phyloP scores from a whole-genome alignment of 2,797 vertebrate genomes.

The Rhynchotus rufescens region DNA sequence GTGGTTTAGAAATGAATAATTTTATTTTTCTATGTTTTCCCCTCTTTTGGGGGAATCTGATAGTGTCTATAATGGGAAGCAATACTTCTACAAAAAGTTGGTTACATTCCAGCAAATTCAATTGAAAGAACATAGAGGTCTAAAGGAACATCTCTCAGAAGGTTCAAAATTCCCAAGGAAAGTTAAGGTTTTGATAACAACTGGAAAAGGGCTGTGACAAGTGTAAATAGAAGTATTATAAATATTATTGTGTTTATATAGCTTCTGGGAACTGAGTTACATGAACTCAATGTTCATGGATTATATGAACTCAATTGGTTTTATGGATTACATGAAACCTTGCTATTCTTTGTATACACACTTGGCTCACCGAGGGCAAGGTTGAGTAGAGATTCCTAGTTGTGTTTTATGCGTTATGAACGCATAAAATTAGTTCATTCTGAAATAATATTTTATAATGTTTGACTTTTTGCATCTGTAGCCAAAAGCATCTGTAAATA shows the following conservation, averaged over 20 bases:
- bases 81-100: background rate
- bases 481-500: background rate
- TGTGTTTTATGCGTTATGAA: background rate
- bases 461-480: background rate
- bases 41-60: background rate
- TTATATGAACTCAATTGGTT: no score
- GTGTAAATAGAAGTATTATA: background rate
- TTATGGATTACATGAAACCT: background rate
- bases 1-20: background rate
- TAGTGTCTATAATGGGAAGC: background rate
- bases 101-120: background rate
- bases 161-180: background rate
- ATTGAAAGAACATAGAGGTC: background rate
- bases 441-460: background rate
- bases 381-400: background rate
- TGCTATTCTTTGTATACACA: background rate
- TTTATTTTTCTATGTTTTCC: background rate
- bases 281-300: no score
- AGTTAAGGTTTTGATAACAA: background rate
- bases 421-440: background rate
- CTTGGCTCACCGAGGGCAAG: background rate
- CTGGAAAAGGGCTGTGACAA: background rate
- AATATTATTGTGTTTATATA: background rate
- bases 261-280: background rate
- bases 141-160: background rate